Evolutionary conservation across 2,888 invertebrate species (phyloP), one percentile per base, ranked within the genome.

Genomic region (Pyralis farinalis): DNA sequence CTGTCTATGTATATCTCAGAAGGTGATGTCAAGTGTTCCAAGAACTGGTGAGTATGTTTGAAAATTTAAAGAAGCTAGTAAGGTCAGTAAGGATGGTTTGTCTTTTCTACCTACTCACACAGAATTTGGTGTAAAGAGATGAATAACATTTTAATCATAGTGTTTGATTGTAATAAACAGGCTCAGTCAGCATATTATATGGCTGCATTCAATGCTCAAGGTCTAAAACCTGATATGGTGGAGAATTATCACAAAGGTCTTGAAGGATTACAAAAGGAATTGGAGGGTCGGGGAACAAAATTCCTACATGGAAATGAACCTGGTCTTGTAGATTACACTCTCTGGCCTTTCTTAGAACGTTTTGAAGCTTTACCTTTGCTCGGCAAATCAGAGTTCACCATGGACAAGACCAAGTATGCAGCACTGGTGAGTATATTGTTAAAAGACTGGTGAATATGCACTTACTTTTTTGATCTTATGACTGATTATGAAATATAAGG

Each of bases 311-410:
- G 95, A 9, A 80, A 83, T 37, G 90, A 91, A 42, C 94, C 96
- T 0, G 95, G 95, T 33, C 92, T 94, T 90, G 79, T 96, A 37
- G 96, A 96, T 70, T 94, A 93, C 54, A 95, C 96, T 90, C 92
- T 96, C 51, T 96, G 95, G 95, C 96, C 96, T 1, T 96, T 95
- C 94, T 91, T 94, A 59, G 96, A 96, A 71, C 66, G 90, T 7
- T 84, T 90, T 42, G 78, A 82, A 48, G 72, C 87, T 3, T 56
- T 94, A 30, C 79, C 95, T 0, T 69, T 92, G 12, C 65, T 93
- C 32, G 91, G 91, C 5, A 92, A 91, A 36, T 87, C 92, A 32
- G 91, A 92, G 37, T 94, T 92, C 71, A 79, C 90, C 42, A 85
- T 95, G 70, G 93, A 93, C 37, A 89, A 90, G 43, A 86, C 92